Evolutionary conservation across 2,797 vertebrate species (phyloP), one percentile per base, ranked within the genome.

Genomic region (Emys orbicularis): DNA sequence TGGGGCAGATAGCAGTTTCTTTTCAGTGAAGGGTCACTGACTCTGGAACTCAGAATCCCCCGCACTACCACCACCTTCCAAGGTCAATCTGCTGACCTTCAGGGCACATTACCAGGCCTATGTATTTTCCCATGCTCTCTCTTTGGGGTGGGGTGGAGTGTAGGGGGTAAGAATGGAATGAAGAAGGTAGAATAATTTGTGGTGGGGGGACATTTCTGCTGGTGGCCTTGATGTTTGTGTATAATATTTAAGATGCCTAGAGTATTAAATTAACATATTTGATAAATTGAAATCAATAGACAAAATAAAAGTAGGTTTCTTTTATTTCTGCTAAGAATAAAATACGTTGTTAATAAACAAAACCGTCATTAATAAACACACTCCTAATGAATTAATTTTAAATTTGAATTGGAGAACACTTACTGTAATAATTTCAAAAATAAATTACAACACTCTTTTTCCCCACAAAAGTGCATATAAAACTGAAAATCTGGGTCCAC

Each of bases 101-200:
- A 96, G 96, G 92, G 90, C 84, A 92, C 83, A 76, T 89, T 94
- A 12, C 83, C 84, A 89, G 86, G 49, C 91, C 93, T 96, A 89
- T 95, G 96, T 96, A 91, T 97, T 97, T 97, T 97, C 96, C 96
- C 97, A 97, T 92, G 95, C 93, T 96, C 92, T 86, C 44, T 86
- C 86, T 50, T 91, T 90, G 83, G 77, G 84, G 89, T 53, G 65
- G 88, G 93, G 27, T 49, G 44, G 13, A 31, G 16, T 50, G 77
- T 92, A 80, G 96, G 94, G 27, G 37, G 81, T 76, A 47, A 79
- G 44, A 84, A 96, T 76, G 89, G 93, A 92, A 88, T 83, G 44
- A 91, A 53, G 84, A 90, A 77, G 15, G 85, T 88, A 41, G 10
- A 72, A 41, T 41, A 41, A 72, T 82, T 15, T 16, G 25, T 2